Percentiles rank a stretch among this genome's conserved stretches.
phyloP scores from a whole-genome alignment of 2,888 invertebrate species.

The Lordiphosa fenestrarum region DNA sequence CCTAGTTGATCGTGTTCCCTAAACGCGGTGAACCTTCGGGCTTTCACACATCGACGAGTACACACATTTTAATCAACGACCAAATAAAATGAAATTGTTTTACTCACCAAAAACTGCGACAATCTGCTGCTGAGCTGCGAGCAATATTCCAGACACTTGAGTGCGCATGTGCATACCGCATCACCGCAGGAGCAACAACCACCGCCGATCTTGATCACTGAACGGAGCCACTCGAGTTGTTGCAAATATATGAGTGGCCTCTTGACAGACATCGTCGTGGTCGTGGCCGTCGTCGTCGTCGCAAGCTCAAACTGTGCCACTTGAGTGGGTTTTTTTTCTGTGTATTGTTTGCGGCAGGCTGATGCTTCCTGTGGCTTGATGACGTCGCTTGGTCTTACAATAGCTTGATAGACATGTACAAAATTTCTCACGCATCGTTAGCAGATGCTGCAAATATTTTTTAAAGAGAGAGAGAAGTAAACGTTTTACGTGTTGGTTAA shows the following conservation, averaged over 20 bases:
- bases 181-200: conserved; percentile 45
- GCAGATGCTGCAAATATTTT: conserved; percentile 42
- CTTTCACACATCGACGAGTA: conserved; percentile 64
- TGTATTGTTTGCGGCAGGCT: conserved; percentile 47
- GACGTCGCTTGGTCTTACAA: conserved; percentile 40
- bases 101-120: conserved; percentile 43
- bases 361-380: conserved; percentile 71
- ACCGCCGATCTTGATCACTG: conserved; percentile 20
- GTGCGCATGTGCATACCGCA: conserved; percentile 61
- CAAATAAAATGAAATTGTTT: conserved; percentile 23
- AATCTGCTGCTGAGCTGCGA: conserved; percentile 49
- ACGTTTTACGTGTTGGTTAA: too few species aligned
- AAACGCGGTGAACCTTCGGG: background rate
- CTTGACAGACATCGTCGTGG: conserved; percentile 68
- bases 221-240: conserved; percentile 57
- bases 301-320: conserved; percentile 63
- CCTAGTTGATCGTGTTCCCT: too few species aligned
- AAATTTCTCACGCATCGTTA: conserved; percentile 67
- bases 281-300: conserved; percentile 21
- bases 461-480: background rate
- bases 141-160: conserved; percentile 60
- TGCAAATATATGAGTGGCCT: conserved; percentile 74
- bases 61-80: conserved; percentile 47
- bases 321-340: conserved; percentile 40
- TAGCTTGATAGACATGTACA: conserved; percentile 48